phyloP scores from a whole-genome alignment of 1,140 invertebrate genomes.

The Drosophila funebris region DNA sequence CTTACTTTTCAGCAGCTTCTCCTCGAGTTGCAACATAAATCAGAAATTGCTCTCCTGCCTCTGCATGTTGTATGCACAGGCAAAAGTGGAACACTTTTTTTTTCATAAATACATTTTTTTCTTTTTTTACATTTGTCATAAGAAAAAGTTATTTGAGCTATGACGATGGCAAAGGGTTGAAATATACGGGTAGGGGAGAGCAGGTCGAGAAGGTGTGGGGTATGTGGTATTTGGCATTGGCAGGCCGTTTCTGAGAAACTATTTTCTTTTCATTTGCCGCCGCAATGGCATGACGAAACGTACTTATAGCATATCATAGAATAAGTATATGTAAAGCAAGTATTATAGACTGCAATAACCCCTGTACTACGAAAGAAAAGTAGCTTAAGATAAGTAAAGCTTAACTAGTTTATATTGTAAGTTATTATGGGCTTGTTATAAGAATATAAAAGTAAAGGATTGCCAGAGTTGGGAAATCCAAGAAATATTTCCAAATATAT shows the following conservation, averaged over 20 bases:
- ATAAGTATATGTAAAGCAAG: constrained; percentile 22
- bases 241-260: constrained; percentile 58
- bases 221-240: constrained; percentile 45
- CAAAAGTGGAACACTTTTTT: constrained; percentile 39
- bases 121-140: constrained; percentile 53
- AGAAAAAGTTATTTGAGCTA: constrained; percentile 64
- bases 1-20: constrained; percentile 35
- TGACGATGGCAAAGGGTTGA: background rate
- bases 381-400: too few relatives aligned
- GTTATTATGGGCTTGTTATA: too few relatives aligned
- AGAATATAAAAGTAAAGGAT: too few relatives aligned
- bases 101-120: background rate
- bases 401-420: too few relatives aligned
- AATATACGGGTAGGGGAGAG: background rate
- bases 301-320: constrained; percentile 61
- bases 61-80: constrained; percentile 26
- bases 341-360: background rate
- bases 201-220: background rate
- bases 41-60: constrained; percentile 36
- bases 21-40: constrained; percentile 38
- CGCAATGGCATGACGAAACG: constrained; percentile 22
- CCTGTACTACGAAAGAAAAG: background rate
- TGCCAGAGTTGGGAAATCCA: too few relatives aligned
- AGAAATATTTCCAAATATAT: too few relatives aligned
- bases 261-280: constrained; percentile 74